Evolutionary conservation across 1,140 invertebrate species (phyloP).

Genomic region (Drosophila takahashii): DNA sequence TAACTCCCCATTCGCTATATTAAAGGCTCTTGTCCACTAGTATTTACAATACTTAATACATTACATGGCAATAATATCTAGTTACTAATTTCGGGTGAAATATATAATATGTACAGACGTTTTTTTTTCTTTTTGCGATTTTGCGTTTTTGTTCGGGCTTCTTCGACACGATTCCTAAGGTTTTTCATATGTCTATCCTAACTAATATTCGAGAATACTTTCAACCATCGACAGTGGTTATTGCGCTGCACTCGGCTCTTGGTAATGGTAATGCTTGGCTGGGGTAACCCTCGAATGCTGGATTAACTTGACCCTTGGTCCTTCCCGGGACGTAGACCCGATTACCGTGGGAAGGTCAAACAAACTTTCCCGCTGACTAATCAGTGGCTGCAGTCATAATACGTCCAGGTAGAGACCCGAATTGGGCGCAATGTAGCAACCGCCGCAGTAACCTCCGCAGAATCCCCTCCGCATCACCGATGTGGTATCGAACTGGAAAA

Average conservation of each 20-base stretch:
- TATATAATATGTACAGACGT: conserved; percentile 28
- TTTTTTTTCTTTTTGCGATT: too few species aligned
- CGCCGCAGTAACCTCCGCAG: conserved; percentile 82
- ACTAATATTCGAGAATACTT: conserved; percentile 62
- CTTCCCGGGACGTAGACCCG: conserved; percentile 51
- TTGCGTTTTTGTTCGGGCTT: conserved; percentile 38
- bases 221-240: conserved; percentile 28
- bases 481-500: conserved; percentile 63
- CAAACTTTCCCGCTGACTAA: conserved; percentile 1
- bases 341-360: conserved; percentile 47
- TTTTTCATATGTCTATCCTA: conserved; percentile 11
- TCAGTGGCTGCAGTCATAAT: conserved; percentile 25
- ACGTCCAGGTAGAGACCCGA: conserved; percentile 77
- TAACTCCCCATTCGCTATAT: conserved; percentile 7
- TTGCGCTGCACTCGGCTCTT: background rate
- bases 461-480: conserved; percentile 61
- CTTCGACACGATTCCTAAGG: conserved; percentile 18
- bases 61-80: conserved; percentile 52
- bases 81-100: conserved; percentile 27
- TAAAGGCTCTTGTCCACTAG: conserved; percentile 21
- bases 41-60: conserved; percentile 54
- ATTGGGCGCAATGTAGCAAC: conserved; percentile 65
- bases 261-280: conserved; percentile 43
- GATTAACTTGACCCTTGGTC: conserved; percentile 40
- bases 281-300: conserved; percentile 27